phyloP scores from a whole-genome alignment of 2,797 vertebrate genomes.

The Potorous gilbertii region DNA sequence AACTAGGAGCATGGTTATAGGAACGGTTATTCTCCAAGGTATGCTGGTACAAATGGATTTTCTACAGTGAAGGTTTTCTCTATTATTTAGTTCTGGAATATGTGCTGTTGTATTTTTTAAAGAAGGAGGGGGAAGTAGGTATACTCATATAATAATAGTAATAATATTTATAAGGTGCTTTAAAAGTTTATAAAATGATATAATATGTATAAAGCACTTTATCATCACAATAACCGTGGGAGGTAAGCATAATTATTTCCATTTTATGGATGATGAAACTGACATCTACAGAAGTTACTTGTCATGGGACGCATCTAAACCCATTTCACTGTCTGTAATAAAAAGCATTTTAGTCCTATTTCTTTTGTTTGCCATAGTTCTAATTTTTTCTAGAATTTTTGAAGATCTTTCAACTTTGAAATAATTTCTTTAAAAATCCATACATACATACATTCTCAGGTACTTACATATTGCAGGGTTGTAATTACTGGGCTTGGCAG shows the following conservation, averaged over 20 bases:
- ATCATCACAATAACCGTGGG: neutral
- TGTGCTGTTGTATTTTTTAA: slow-evolving; percentile 27
- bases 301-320: neutral
- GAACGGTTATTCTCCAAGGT: slow-evolving; percentile 49
- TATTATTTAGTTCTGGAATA: neutral
- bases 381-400: slow-evolving; percentile 50
- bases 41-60: slow-evolving; percentile 48
- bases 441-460: slow-evolving; percentile 23
- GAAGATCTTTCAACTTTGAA: slow-evolving; percentile 39
- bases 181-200: too few relatives aligned
- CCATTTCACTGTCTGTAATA: neutral
- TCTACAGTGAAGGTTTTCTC: slow-evolving; percentile 38
- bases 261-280: neutral
- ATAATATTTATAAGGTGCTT: too few relatives aligned
- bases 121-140: slow-evolving; percentile 13
- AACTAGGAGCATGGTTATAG: slow-evolving; percentile 54
- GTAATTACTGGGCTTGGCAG: slow-evolving; percentile 88
- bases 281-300: neutral
- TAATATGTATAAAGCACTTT: neutral
- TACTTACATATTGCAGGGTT: slow-evolving; percentile 92
- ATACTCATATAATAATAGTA: neutral
- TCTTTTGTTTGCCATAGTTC: neutral
- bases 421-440: neutral
- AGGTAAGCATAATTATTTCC: neutral
- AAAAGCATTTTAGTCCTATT: neutral